phyloP scores from a whole-genome alignment of 2,888 invertebrate species.

The Netelia virgata region DNA sequence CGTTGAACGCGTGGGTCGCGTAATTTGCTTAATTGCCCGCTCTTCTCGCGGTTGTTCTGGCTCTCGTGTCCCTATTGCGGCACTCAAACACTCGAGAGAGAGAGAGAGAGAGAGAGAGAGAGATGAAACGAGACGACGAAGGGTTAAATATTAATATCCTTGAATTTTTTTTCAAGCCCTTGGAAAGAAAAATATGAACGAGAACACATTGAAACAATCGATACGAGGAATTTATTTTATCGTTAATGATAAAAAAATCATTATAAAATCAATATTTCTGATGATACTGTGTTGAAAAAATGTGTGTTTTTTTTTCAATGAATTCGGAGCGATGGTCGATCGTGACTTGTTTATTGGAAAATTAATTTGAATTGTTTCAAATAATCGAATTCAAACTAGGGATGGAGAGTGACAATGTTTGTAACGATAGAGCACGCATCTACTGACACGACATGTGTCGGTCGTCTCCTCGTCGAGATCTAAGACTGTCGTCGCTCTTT shows the following conservation, averaged over 20 bases:
- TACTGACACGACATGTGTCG: slow-evolving; percentile 84
- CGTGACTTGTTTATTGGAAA: slow-evolving; percentile 20
- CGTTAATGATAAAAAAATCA: not conserved
- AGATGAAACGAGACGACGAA: slow-evolving; percentile 15
- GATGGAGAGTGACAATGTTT: slow-evolving; percentile 1
- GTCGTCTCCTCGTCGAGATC: slow-evolving; percentile 83
- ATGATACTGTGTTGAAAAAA: too few relatives aligned
- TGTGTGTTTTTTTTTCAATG: too few relatives aligned
- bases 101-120: slow-evolving; percentile 8
- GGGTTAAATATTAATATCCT: slow-evolving; percentile 2
- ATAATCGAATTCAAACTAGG: not conserved
- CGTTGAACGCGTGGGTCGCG: slow-evolving; percentile 76
- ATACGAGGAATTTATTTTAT: slow-evolving; percentile 2
- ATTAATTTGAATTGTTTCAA: not conserved
- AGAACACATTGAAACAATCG: not conserved
- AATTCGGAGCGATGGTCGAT: too few relatives aligned
- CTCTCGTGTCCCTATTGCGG: slow-evolving; percentile 23
- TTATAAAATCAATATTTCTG: too few relatives aligned
- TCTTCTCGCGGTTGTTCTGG: slow-evolving; percentile 34
- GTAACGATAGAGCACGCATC: slow-evolving; percentile 57
- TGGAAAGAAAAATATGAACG: not conserved
- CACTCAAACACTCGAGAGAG: slow-evolving; percentile 25
- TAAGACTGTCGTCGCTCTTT: slow-evolving; percentile 78
- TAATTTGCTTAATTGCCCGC: slow-evolving; percentile 80
- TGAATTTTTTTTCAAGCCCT: slow-evolving; percentile 10